Evolutionary conservation across 2,888 invertebrate genomes (phyloP), one percentile per base, ranked within the genome.

Genomic region (Cataglyphis altisquamis): DNA sequence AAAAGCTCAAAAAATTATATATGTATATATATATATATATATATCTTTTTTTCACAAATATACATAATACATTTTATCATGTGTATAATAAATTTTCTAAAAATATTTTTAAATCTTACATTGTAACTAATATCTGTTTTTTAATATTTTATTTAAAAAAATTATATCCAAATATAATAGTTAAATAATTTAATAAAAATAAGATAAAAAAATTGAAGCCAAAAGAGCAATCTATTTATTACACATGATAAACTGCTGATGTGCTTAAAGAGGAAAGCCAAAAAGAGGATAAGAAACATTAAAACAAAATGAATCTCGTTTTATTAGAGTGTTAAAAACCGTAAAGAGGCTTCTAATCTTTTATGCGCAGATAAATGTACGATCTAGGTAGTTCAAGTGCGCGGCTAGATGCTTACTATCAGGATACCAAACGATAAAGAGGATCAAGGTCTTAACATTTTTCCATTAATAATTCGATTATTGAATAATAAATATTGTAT

Each of bases 341-440:
- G 74, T 70, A 81, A 91, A 88, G 91, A 92, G 92, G 87, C 84
- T 21, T 83, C 32, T 32, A 60, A 55, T 57, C 70, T 82, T 83
- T 87, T 82, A 85, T 93, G 93, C 92, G 93, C 92, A 92, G 92
- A 91, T 87, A 89, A 90, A 90, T 90, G 84, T 86, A 88, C 85
- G 85, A 89, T 89, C 85, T 90, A 92, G 91, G 92, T 93, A 89
- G 91, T 91, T 93, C 92, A 92, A 92, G 92, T 93, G 93, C 92
- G 92, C 93, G 89, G 86, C 87, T 92, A 92, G 92, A 92, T 92
- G 92, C 86, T 84, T 77, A 57, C 78, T 90, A 92, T 84, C 92
- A 93, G 93, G 92, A 84, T 84, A 91, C 82, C 92, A 93, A 89
- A 83, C 87, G 73, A 45, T 64, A 74, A 89, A 84, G 84, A 87